phyloP scores from a whole-genome alignment of 2,888 invertebrate species.

The Metalampra italica region DNA sequence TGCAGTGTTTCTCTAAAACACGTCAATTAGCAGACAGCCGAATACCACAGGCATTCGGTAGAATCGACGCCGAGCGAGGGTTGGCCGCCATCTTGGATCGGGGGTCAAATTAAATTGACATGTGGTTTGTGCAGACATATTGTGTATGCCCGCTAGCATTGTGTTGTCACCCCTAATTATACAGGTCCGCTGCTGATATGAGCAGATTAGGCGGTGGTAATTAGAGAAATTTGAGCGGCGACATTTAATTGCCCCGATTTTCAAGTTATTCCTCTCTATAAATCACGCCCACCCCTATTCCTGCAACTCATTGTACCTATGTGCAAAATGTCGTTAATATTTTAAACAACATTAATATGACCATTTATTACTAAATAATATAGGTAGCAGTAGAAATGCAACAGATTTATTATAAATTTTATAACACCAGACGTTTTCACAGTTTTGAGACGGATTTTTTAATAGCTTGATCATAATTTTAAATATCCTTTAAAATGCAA shows the following conservation, averaged over 20 bases:
- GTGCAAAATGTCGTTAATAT: constrained; percentile 14
- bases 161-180: constrained; percentile 75
- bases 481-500: constrained; percentile 40
- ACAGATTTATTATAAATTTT: constrained; percentile 5
- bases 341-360: constrained; percentile 10
- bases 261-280: constrained; percentile 35
- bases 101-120: constrained; percentile 77
- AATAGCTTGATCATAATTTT: constrained; percentile 10
- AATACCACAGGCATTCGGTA: constrained; percentile 61
- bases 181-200: constrained; percentile 58
- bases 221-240: constrained; percentile 58
- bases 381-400: no score
- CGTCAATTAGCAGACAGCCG: constrained; percentile 65
- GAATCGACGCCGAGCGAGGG: constrained; percentile 50
- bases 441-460: not conserved
- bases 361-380: no score
- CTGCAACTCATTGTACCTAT: constrained; percentile 28
- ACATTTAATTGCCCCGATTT: constrained; percentile 48
- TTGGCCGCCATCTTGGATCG: constrained; percentile 68
- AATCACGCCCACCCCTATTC: constrained; percentile 35
- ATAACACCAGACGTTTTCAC: constrained; percentile 9
- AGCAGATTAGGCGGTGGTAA: constrained; percentile 62
- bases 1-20: constrained; percentile 60
- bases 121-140: constrained; percentile 71
- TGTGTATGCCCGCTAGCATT: constrained; percentile 59